A percentile compares a stretch with the other conserved stretches of the same genome.
phyloP scores from a whole-genome alignment of 2,113 vertebrate genomes.

The Lophochroa leadbeateri region DNA sequence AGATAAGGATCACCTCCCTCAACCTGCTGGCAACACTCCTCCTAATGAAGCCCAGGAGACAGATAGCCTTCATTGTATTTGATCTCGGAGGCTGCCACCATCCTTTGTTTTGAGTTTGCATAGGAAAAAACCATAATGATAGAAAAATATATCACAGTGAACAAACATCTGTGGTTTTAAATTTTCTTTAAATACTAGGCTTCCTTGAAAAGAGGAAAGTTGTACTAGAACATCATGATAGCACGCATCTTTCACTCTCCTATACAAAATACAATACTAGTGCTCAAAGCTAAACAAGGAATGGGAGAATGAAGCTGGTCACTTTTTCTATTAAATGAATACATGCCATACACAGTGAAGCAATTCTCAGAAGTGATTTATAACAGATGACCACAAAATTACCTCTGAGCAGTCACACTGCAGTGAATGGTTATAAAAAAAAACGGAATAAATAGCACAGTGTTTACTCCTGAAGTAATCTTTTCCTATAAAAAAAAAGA shows the following conservation, averaged over 20 bases:
- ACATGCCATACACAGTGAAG: not conserved
- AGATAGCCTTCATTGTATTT: not conserved
- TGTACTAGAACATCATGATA: not conserved
- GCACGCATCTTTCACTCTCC: not conserved
- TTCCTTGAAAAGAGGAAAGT: not conserved
- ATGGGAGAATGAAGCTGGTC: not conserved
- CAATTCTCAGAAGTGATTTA: not conserved
- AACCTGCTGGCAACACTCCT: not conserved
- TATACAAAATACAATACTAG: not conserved
- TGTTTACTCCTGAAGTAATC: slow-evolving; percentile 7
- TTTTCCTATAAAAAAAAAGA: not conserved
- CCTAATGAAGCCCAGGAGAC: fast-evolving
- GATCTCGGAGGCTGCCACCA: not conserved
- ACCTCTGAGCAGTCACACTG: not conserved
- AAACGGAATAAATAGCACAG: not conserved
- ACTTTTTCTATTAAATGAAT: not conserved
- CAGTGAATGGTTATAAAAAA: not conserved
- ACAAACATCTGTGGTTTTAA: not conserved
- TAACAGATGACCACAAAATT: not conserved
- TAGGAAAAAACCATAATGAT: fast-evolving
- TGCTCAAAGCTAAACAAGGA: not conserved
- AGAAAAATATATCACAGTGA: not conserved
- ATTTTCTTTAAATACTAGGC: not conserved
- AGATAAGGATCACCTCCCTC: not conserved
- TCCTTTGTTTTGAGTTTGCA: not conserved